These are phyloP conservation scores for Nephrotoma flavescens DNA, from an alignment of 2,888 invertebrate species.

Conservation along the genomic window DNA sequence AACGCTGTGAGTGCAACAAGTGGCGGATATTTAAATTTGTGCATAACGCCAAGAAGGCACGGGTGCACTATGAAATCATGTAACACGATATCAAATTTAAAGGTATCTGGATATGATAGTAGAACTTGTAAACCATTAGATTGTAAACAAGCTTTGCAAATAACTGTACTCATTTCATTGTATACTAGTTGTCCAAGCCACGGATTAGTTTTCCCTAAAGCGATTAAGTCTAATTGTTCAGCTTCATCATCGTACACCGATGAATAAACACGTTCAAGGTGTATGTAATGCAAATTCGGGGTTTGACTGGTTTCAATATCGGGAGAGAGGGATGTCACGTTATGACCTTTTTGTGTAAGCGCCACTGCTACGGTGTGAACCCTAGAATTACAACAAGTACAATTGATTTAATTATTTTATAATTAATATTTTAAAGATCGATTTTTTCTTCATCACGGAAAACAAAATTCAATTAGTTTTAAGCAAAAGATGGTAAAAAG, in stretches of 20 bases:
- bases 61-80: conserved; percentile 22
- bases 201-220: neutral
- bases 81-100: conserved; percentile 21
- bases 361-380: conserved; percentile 8
- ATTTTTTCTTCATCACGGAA: too few species aligned
- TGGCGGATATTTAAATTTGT: conserved; percentile 23
- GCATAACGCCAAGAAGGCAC: conserved; percentile 21
- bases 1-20: conserved; percentile 20
- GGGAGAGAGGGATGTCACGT: conserved; percentile 15
- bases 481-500: too few species aligned
- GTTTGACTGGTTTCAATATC: conserved; percentile 15
- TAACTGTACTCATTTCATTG: neutral
- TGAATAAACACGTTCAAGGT: conserved; percentile 18
- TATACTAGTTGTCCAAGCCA: neutral
- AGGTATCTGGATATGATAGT: conserved; percentile 19
- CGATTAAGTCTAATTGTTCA: neutral
- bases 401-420: too few species aligned
- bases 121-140: conserved; percentile 18
- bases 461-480: too few species aligned
- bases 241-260: conserved; percentile 7
- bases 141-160: conserved; percentile 11
- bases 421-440: too few species aligned
- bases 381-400: neutral
- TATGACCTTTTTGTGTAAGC: conserved; percentile 11
- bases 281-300: conserved; percentile 18